Conservation (phyloP, 2,797 vertebrate species). For the Leuciscus waleckii region DNA sequence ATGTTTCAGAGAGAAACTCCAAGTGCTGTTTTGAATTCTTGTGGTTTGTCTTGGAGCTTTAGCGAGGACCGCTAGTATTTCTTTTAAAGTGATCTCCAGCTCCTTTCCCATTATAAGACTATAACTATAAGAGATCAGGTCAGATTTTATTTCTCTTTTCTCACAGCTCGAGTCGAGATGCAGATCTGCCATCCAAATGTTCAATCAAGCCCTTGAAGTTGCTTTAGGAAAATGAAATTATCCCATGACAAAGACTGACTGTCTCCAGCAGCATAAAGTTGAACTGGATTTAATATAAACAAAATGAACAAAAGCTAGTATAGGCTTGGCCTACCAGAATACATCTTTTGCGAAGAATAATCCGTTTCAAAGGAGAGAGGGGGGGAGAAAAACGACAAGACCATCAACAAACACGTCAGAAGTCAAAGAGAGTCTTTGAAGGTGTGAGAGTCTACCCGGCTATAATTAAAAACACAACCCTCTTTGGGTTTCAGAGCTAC, state of each 20-base stretch:
- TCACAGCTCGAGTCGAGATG: constrained; percentile 25
- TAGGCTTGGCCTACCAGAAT: background rate
- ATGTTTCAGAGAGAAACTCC: constrained; percentile 50
- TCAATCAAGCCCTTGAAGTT: constrained; percentile 25
- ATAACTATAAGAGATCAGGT: constrained; percentile 33
- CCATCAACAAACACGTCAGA: constrained; percentile 1
- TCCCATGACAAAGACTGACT: constrained; percentile 30
- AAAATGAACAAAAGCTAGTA: constrained; percentile 14
- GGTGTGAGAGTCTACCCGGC: constrained; percentile 5
- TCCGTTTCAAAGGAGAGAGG: background rate
- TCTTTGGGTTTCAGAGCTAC: constrained; percentile 4
- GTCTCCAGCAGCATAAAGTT: constrained; percentile 9
- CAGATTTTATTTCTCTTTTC: constrained; percentile 35
- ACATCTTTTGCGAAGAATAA: constrained; percentile 16
- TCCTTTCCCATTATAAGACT: constrained; percentile 52
- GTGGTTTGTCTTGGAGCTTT: constrained; percentile 60
- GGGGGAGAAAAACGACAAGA: background rate
- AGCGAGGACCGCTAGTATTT: constrained; percentile 52
- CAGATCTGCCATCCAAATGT: constrained; percentile 30
- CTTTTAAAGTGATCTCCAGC: constrained; percentile 56
- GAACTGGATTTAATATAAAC: constrained; percentile 21
- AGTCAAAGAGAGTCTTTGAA: constrained; percentile 20
- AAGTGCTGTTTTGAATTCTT: constrained; percentile 62
- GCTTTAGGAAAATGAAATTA: constrained; percentile 31
- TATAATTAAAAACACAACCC: constrained; percentile 38